Base-by-base conservation (phyloP, 2,888 invertebrate genomes). In the Bhutanitis thaidina region DNA sequence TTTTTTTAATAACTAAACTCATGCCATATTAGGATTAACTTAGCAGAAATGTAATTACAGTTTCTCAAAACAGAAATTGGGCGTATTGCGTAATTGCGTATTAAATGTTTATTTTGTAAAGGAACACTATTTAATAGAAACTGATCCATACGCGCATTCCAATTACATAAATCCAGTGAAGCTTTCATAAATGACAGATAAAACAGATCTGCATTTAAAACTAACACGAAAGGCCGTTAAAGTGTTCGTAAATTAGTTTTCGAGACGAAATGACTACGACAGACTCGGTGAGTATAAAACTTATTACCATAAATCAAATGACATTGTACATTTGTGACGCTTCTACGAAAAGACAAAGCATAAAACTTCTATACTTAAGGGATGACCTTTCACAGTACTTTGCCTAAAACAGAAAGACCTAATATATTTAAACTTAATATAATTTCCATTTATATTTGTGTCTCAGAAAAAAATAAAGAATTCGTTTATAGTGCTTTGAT, bases 251-350 rank as follows among this genome's bases (percentile, higher is more conserved):
- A 50, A 50, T 50, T 50, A 50, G 43, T 43, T 44, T 27, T 25
- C 13, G 15, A 37, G 39, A 38, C 49, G 29, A 13, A 50, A 50
- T 39, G 49, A 50, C 49, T 50, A 38, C 44, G 44, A 34, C 39
- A 20, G 45, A 39, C 44, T 50, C 34, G 12, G 15, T 16, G 40
- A 39, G 39, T 25, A 29, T 20, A 45, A 45, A 44, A 50, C 29
- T 50, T 50, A 40, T 50, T 15, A 30, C 29, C 44, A 50, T 50
- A 50, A 50, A 50, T 50, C 44, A 34, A 40, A 50, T 39, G 44
- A 36, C 40, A 50, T 45, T 50, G 50, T 50, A 45, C 50, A 45
- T 50, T 50, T 40, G 40, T 50, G 50, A 50, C 50, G 43, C 40
- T 50, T 50, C 38, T 45, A n/a, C n/a, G n/a, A 35, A 48, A 48